These are phyloP conservation scores for Charadrius vociferus DNA, from an alignment of 2,113 vertebrate species.

Conservation along the genomic window DNA sequence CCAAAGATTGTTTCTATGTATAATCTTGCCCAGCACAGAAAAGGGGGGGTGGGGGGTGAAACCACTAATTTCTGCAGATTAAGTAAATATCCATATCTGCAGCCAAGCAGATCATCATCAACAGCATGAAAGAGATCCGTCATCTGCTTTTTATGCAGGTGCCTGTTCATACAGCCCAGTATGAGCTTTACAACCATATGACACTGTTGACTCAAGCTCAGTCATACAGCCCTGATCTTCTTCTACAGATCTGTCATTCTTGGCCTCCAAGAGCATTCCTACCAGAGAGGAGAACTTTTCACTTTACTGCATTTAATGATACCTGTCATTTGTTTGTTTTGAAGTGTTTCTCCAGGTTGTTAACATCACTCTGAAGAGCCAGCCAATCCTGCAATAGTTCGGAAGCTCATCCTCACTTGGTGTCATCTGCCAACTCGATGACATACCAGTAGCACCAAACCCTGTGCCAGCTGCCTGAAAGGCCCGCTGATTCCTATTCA, in stretches of 20 bases:
- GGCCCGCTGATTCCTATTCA: not conserved
- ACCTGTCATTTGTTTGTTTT: not conserved
- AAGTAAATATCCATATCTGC: not conserved
- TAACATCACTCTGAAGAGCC: not conserved
- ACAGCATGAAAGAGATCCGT: not conserved
- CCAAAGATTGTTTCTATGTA: not conserved
- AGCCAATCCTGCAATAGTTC: not conserved
- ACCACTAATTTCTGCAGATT: not conserved
- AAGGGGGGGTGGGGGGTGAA: not conserved
- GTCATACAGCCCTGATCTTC: not conserved
- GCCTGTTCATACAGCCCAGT: not conserved
- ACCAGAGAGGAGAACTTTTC: not conserved
- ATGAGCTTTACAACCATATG: not conserved
- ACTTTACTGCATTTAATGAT: not conserved
- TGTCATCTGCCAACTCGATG: not conserved
- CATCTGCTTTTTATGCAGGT: not conserved
- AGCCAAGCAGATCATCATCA: not conserved
- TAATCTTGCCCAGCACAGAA: not conserved
- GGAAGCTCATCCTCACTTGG: not conserved
- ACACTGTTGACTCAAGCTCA: not conserved
- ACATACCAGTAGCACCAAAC: rapidly evolving
- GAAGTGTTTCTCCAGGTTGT: not conserved
- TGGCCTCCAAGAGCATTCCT: not conserved
- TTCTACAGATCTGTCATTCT: not conserved
- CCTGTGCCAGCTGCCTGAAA: not conserved